Percentiles rank a stretch among this genome's conserved stretches.
phyloP scores from a whole-genome alignment of 1,140 invertebrate genomes.

The Colletes gigas region DNA sequence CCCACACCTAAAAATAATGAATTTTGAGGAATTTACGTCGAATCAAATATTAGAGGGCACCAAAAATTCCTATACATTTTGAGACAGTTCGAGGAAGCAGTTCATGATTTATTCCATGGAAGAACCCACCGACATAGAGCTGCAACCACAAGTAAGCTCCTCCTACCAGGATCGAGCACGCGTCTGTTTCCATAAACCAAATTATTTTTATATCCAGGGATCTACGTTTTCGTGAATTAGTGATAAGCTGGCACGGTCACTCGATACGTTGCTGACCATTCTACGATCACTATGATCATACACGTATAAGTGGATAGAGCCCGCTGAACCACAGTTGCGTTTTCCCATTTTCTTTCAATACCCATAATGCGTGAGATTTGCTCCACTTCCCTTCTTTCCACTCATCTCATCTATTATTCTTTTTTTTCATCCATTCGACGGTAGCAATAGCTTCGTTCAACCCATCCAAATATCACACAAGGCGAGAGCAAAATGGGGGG shows the following conservation, averaged over 20 bases:
- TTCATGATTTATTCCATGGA: slow-evolving; percentile 67
- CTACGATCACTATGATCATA: slow-evolving; percentile 58
- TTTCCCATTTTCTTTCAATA: slow-evolving; percentile 55
- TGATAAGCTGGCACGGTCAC: slow-evolving; percentile 72
- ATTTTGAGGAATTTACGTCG: background rate
- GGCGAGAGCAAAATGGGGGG: too few relatives aligned
- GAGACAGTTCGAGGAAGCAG: slow-evolving; percentile 43
- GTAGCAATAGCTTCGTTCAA: background rate
- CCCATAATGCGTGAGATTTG: slow-evolving; percentile 55
- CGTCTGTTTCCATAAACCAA: slow-evolving; percentile 78
- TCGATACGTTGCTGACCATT: slow-evolving; percentile 60
- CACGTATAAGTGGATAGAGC: slow-evolving; percentile 47
- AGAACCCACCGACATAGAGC: slow-evolving; percentile 44
- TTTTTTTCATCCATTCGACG: background rate
- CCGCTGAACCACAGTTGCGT: slow-evolving; percentile 44
- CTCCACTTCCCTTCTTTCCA: slow-evolving; percentile 37
- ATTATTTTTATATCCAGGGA: slow-evolving; percentile 78
- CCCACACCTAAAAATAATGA: background rate
- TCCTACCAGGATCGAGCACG: slow-evolving; percentile 60
- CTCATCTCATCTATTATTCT: slow-evolving; percentile 22
- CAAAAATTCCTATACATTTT: slow-evolving; percentile 53
- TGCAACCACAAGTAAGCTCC: slow-evolving; percentile 52
- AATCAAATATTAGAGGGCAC: slow-evolving; percentile 30
- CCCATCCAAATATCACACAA: background rate
- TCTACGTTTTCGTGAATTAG: slow-evolving; percentile 74